phyloP scores from a whole-genome alignment of 37 sponge, comb jelly and placozoan species.

The Haliclona indistincta region DNA sequence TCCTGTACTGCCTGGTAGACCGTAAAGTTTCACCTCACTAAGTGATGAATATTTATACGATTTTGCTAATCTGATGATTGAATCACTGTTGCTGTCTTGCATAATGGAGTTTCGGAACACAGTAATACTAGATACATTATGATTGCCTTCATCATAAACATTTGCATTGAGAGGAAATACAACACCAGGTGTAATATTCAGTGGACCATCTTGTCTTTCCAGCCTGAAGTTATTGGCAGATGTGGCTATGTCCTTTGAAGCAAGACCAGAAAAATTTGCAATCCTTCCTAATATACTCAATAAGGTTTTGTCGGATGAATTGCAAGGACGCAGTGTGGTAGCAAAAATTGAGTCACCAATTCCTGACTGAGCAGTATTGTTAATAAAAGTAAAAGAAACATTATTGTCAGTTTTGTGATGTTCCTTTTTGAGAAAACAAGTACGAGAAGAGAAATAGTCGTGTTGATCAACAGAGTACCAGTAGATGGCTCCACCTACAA shows the following conservation, averaged over 20 bases:
- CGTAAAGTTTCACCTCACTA: background rate
- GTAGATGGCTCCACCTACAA: conserved; percentile 19
- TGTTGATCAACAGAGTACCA: background rate
- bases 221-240: background rate
- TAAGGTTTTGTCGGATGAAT: too few species aligned
- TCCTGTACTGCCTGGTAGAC: background rate
- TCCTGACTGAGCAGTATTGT: background rate
- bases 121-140: background rate
- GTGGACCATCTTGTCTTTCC: too few species aligned
- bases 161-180: background rate
- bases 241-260: background rate
- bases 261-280: background rate
- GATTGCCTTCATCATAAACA: background rate
- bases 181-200: background rate
- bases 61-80: background rate
- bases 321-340: background rate
- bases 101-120: background rate
- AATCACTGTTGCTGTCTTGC: background rate
- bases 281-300: too few species aligned
- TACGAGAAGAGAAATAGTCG: background rate
- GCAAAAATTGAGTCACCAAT: background rate
- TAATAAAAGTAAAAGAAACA: background rate
- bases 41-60: background rate
- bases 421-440: background rate
- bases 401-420: background rate